Evolutionary conservation across 2,113 vertebrate species (phyloP).

Genomic region (Indicator maculatus): DNA sequence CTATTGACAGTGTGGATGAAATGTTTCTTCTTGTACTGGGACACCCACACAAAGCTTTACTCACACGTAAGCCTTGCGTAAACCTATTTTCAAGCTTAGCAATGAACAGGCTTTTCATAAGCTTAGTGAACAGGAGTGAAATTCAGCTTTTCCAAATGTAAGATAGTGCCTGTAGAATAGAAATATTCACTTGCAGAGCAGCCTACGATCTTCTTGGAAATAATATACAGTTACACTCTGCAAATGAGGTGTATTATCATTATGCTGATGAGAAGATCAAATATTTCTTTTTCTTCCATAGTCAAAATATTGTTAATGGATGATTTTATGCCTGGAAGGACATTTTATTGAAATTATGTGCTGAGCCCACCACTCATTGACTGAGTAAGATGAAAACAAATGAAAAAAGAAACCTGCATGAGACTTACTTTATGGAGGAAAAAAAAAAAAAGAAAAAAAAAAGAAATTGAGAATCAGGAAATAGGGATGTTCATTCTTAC

Average conservation of each 20-base stretch:
- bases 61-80: conserved; percentile 42
- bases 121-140: conserved; percentile 42
- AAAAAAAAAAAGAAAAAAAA: neutral
- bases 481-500: neutral
- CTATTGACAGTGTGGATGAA: neutral
- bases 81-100: conserved; percentile 56
- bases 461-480: neutral
- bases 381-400: conserved; percentile 39
- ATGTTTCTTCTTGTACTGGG: neutral
- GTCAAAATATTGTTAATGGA: conserved; percentile 61
- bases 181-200: conserved; percentile 50
- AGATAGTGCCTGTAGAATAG: conserved; percentile 35
- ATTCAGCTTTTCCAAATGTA: conserved; percentile 38
- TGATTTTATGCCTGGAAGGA: conserved; percentile 58
- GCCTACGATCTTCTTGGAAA: conserved; percentile 28
- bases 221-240: conserved; percentile 41
- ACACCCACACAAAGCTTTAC: conserved; percentile 39
- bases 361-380: neutral
- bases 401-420: conserved; percentile 8
- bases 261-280: conserved; percentile 57
- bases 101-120: conserved; percentile 45
- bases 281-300: conserved; percentile 43
- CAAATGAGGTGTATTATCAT: conserved; percentile 42
- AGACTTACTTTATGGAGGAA: neutral
- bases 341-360: conserved; percentile 53